These are phyloP conservation scores for Dichetophora obliterata DNA, from an alignment of 2,888 invertebrate genomes.

Conservation along the genomic window DNA sequence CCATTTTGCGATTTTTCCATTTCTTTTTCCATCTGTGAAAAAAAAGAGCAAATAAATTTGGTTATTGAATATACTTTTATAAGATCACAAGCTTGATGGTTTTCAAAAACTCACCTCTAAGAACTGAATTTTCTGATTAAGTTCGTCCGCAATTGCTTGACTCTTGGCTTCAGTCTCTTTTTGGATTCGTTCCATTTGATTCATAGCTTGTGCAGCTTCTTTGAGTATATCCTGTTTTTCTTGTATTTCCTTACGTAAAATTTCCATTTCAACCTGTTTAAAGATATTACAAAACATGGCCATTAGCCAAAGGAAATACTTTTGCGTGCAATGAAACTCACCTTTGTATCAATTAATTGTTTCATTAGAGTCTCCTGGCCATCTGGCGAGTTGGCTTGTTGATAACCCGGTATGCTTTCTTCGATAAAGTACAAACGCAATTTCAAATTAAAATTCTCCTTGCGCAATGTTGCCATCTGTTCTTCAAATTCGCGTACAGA, in stretches of 20 bases:
- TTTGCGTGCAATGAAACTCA: slow-evolving; percentile 54
- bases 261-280: slow-evolving; percentile 81
- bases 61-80: too few relatives aligned
- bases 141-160: slow-evolving; percentile 63
- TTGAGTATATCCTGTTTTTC: slow-evolving; percentile 88
- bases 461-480: slow-evolving; percentile 83
- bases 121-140: slow-evolving; percentile 65
- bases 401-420: slow-evolving; percentile 75
- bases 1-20: slow-evolving; percentile 54
- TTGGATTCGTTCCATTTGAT: slow-evolving; percentile 78
- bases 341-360: slow-evolving; percentile 78
- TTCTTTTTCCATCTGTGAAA: slow-evolving; percentile 49
- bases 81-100: not conserved
- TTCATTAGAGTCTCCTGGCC: slow-evolving; percentile 70
- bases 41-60: not conserved
- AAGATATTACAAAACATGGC: not conserved
- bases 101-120: slow-evolving; percentile 57
- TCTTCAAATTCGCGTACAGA: slow-evolving; percentile 93
- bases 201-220: slow-evolving; percentile 87
- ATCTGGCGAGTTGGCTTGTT: slow-evolving; percentile 53
- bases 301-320: not conserved
- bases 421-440: slow-evolving; percentile 91
- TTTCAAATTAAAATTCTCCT: slow-evolving; percentile 94
- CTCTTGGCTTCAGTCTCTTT: slow-evolving; percentile 69
- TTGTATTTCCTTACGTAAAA: slow-evolving; percentile 80